Evolutionary conservation across 1,140 invertebrate genomes (phyloP).

Genomic region (Formica exsecta): DNA sequence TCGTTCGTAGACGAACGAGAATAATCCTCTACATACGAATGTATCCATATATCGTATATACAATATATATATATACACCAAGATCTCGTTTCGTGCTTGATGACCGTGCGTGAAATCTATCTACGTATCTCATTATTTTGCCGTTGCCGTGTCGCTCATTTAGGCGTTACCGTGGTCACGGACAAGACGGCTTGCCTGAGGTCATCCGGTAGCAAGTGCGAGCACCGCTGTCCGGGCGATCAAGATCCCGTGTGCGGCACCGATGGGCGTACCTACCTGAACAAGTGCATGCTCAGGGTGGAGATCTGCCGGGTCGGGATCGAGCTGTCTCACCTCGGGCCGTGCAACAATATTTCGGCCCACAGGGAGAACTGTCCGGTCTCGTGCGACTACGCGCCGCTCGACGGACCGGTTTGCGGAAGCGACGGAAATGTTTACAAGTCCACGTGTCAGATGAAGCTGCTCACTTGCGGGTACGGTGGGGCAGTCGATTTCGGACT

Average conservation of each 20-base stretch:
- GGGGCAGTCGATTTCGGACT: not conserved
- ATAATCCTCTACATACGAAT: not conserved
- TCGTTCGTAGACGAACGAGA: not conserved
- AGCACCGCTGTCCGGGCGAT: slow-evolving; percentile 92
- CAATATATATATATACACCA: not conserved
- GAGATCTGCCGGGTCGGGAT: slow-evolving; percentile 92
- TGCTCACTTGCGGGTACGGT: slow-evolving; percentile 94
- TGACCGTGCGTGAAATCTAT: slow-evolving; percentile 43
- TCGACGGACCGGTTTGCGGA: slow-evolving; percentile 96
- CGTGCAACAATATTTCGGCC: slow-evolving; percentile 95
- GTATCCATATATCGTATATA: too few relatives aligned
- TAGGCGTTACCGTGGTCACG: slow-evolving; percentile 88
- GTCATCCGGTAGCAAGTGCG: slow-evolving; percentile 92
- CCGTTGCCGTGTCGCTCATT: slow-evolving; percentile 26
- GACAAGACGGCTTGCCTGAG: slow-evolving; percentile 89
- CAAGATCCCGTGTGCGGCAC: slow-evolving; percentile 96
- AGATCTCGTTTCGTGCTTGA: slow-evolving; percentile 55
- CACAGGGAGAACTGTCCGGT: slow-evolving; percentile 95
- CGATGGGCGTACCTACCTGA: slow-evolving; percentile 95
- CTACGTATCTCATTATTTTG: slow-evolving; percentile 52
- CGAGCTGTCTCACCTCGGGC: slow-evolving; percentile 92
- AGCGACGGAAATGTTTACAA: slow-evolving; percentile 97
- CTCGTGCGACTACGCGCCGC: slow-evolving; percentile 93
- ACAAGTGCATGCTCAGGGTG: slow-evolving; percentile 95
- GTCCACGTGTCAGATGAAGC: slow-evolving; percentile 97